Percentiles rank a stretch among this genome's conserved stretches.
These are phyloP conservation scores for Drosophila bipectinata DNA, from an alignment of 1,140 invertebrate species.

Conservation along the genomic window DNA sequence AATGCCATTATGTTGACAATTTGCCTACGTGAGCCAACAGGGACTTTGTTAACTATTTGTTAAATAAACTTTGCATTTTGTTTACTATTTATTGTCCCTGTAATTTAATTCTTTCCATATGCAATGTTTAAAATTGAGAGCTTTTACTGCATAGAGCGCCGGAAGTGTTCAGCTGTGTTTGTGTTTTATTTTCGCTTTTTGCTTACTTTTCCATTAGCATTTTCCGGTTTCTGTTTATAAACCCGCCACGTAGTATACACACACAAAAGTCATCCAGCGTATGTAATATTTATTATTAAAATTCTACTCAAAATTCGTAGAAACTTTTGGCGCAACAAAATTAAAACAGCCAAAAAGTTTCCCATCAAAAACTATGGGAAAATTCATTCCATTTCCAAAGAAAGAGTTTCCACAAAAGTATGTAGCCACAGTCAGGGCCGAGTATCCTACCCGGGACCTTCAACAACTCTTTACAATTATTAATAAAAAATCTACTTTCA, in stretches of 20 bases:
- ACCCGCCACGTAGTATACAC: neutral
- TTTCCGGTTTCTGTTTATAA: constrained; percentile 63
- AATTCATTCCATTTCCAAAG: constrained; percentile 22
- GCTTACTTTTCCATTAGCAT: constrained; percentile 50
- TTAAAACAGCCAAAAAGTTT: constrained; percentile 75
- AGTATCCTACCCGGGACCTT: constrained; percentile 24
- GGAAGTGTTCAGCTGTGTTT: constrained; percentile 13
- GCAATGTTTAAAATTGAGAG: neutral
- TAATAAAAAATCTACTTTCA: constrained; percentile 61
- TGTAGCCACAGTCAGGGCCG: constrained; percentile 33
- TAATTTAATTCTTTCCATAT: neutral
- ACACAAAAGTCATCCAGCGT: constrained; percentile 39
- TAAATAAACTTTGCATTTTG: constrained; percentile 19
- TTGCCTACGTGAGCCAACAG: constrained; percentile 62
- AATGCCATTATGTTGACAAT: constrained; percentile 74
- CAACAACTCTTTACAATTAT: constrained; percentile 46
- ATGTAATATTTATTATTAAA: constrained; percentile 76
- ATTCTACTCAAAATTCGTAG: constrained; percentile 65
- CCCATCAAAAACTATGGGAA: constrained; percentile 40
- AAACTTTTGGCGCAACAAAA: constrained; percentile 65
- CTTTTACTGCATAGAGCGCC: neutral
- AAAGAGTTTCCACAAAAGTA: constrained; percentile 42
- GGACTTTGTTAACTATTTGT: constrained; percentile 17
- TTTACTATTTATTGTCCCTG: constrained; percentile 18
- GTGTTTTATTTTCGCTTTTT: constrained; percentile 23